These are phyloP conservation scores for Sylvilagus bachmani DNA, from an alignment of 2,113 vertebrate genomes.

Conservation along the genomic window DNA sequence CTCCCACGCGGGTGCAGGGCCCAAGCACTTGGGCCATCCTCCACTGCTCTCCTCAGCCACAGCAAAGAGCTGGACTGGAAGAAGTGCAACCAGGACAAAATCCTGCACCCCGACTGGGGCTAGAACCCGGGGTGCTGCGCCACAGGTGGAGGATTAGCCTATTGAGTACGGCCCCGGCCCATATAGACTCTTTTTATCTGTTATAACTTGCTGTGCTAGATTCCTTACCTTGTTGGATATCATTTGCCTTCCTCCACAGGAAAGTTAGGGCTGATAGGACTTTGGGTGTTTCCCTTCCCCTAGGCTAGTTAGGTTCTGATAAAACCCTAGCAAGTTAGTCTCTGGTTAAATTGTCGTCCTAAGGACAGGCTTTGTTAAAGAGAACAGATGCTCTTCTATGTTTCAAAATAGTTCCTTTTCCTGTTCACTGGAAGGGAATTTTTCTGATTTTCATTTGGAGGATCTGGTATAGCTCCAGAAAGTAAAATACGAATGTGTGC, in stretches of 20 bases:
- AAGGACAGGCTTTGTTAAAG: background rate
- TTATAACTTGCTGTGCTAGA: background rate
- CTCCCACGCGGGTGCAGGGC: too few species aligned
- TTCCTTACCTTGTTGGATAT: background rate
- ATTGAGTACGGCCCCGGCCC: too few species aligned
- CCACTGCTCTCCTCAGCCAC: too few species aligned
- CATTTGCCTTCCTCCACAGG: background rate
- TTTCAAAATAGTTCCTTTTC: background rate
- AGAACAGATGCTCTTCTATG: background rate
- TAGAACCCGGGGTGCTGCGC: too few species aligned
- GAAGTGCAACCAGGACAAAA: too few species aligned
- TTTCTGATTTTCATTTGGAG: background rate
- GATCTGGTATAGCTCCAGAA: background rate
- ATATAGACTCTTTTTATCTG: background rate
- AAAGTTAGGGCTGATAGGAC: background rate
- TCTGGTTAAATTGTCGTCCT: background rate
- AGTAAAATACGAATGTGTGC: background rate
- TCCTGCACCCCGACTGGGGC: too few species aligned
- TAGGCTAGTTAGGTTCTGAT: background rate
- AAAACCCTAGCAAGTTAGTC: background rate
- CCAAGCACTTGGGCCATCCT: too few species aligned
- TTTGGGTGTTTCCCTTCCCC: background rate
- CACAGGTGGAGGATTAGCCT: too few species aligned
- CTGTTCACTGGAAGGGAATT: background rate
- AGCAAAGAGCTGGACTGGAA: too few species aligned